phyloP scores from a whole-genome alignment of 2,888 invertebrate genomes.

The Caenorhabditis afra region DNA sequence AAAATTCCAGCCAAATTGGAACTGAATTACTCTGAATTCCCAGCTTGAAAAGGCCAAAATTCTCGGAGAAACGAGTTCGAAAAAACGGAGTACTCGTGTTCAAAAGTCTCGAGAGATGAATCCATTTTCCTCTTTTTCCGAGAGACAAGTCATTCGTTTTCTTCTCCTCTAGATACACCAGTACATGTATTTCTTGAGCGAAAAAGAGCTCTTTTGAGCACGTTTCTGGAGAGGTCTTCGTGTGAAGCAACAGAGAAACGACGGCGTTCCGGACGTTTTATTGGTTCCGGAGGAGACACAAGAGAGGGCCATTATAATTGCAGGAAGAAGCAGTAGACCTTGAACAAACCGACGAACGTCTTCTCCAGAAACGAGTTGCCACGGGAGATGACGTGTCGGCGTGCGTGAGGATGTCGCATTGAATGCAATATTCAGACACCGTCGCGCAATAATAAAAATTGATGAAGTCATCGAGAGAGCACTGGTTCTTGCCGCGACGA shows the following conservation, averaged over 20 bases:
- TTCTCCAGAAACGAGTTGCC: background rate
- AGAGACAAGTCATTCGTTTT: background rate
- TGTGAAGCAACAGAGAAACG: background rate
- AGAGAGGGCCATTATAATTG: conserved; percentile 14
- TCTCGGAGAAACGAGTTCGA: too few relatives aligned
- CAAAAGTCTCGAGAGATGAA: conserved; percentile 38
- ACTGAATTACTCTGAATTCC: too few relatives aligned
- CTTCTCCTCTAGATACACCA: background rate
- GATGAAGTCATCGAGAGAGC: background rate
- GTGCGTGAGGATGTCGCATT: too few relatives aligned
- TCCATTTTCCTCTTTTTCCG: conserved; percentile 15
- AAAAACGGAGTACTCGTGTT: too few relatives aligned
- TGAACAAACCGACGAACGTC: conserved; percentile 7
- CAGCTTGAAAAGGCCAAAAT: too few relatives aligned
- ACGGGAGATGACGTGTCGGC: background rate
- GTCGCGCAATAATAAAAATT: conserved; percentile 14
- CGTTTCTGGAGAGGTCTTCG: conserved; percentile 14
- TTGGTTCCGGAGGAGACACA: background rate
- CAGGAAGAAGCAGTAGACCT: conserved; percentile 31
- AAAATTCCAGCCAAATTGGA: too few relatives aligned
- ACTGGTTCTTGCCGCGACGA: background rate
- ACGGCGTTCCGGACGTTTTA: background rate
- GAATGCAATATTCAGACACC: conserved; percentile 32
- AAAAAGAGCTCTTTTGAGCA: background rate
- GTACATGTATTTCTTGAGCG: background rate